These are phyloP conservation scores for Myrmecobius fasciatus DNA, from an alignment of 2,113 vertebrate species.

Conservation along the genomic window DNA sequence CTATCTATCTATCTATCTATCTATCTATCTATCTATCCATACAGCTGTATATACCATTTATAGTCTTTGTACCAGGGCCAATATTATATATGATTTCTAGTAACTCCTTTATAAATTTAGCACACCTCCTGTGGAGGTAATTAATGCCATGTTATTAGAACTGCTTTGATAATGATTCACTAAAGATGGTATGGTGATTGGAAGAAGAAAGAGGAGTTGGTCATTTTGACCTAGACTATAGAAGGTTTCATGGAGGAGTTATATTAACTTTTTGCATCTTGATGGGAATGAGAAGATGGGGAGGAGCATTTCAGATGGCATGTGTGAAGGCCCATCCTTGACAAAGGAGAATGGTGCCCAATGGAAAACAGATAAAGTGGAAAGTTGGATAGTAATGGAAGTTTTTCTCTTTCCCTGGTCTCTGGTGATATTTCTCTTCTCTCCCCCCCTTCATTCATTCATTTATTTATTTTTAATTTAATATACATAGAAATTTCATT, in stretches of 20 bases:
- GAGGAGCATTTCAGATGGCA: too few species aligned
- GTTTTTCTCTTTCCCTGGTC: neutral
- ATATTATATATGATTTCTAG: neutral
- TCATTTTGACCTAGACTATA: neutral
- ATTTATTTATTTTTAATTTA: too few species aligned
- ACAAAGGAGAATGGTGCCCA: too few species aligned
- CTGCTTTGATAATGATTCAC: neutral
- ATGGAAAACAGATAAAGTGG: too few species aligned
- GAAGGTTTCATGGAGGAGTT: too few species aligned
- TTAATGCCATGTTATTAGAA: neutral
- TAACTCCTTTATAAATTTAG: neutral
- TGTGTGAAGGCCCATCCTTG: too few species aligned
- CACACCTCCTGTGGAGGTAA: neutral
- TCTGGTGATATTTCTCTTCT: neutral
- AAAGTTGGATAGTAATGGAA: too few species aligned
- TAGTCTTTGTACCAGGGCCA: neutral
- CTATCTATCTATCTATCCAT: neutral
- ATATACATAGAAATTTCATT: too few species aligned
- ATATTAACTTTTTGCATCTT: too few species aligned
- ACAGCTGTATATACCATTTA: neutral
- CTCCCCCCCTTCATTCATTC: too few species aligned
- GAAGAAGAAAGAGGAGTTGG: conserved; percentile 3
- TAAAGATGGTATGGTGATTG: neutral
- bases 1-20: too few species aligned
- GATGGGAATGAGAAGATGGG: too few species aligned